These are phyloP conservation scores for Echinometra lucunter DNA, from an alignment of 53 echinoderm and acorn worm species.

Conservation along the genomic window DNA sequence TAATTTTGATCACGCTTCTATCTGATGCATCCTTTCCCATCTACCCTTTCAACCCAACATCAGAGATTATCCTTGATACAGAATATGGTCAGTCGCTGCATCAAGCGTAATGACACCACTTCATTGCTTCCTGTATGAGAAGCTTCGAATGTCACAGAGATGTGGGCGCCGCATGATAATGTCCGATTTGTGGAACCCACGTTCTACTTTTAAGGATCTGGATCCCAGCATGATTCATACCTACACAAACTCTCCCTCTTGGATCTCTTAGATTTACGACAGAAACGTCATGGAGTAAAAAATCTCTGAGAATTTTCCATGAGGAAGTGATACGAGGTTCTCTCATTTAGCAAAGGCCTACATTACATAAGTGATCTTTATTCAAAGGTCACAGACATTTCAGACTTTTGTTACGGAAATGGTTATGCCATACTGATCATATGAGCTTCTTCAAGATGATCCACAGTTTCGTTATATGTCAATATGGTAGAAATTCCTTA, in stretches of 20 bases:
- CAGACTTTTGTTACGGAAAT: no score
- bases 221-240: not conserved
- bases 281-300: not conserved
- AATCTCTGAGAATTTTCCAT: not conserved
- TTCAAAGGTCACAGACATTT: no score
- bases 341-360: no score
- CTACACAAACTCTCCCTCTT: not conserved
- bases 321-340: not conserved
- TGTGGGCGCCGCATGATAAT: not conserved
- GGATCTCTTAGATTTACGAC: not conserved
- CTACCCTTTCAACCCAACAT: not conserved
- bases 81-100: not conserved
- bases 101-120: not conserved
- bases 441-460: no score
- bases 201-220: not conserved
- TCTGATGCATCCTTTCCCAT: not conserved
- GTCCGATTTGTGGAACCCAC: not conserved
- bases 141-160: not conserved
- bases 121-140: not conserved
- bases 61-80: not conserved
- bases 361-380: no score
- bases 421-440: no score
- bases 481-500: no score
- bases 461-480: no score
- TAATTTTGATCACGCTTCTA: slow-evolving; percentile 8